Evolutionary conservation across 2,113 vertebrate species (phyloP), one percentile per base, ranked within the genome.

Genomic region (Cisticola juncidis): DNA sequence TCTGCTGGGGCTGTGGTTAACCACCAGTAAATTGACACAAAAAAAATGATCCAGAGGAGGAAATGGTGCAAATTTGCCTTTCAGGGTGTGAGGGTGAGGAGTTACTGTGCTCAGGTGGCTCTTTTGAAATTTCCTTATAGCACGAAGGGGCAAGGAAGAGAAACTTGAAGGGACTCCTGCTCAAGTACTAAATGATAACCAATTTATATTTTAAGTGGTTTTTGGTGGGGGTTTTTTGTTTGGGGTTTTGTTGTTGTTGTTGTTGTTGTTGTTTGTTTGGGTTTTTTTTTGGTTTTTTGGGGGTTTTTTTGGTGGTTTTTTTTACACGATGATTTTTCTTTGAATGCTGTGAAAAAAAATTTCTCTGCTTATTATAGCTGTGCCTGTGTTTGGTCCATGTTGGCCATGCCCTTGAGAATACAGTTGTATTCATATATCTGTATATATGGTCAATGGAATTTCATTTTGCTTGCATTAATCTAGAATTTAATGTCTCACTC

Each of bases 111-210:
- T 33, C 68, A 82, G 16, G 44, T 51, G 64, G 22, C 36, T 87
- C 12, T 77, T 77, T 54, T 61, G 29, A 80, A 88, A 31, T 9
- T 35, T 3, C 7, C 48, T 66, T 17, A 10, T 5, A 35, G 71
- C 48, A 51, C 0, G 0, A 16, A 2, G 11, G 24, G 29, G 16
- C 42, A 62, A 16, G 24, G 26, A 45, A 36, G 19, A 57, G 53
- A 44, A 51, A 69, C 26, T 58, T 29, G 33, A 11, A 74, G 64
- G 14, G 28, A 8, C 28, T 84, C 11, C 54, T 28, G 35, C 11
- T 58, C 21, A 33, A 11, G 19, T 38, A 26, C 3, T 35, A 35
- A 61, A 38, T 74, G 87, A 61, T n/a, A 76, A 31, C 6, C 4
- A 12, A 15, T 91, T 88, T 35, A 5, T 50, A 50, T 57, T 74